Base-by-base conservation (phyloP, 2,888 invertebrate genomes). In the Parnassius mnemosyne region DNA sequence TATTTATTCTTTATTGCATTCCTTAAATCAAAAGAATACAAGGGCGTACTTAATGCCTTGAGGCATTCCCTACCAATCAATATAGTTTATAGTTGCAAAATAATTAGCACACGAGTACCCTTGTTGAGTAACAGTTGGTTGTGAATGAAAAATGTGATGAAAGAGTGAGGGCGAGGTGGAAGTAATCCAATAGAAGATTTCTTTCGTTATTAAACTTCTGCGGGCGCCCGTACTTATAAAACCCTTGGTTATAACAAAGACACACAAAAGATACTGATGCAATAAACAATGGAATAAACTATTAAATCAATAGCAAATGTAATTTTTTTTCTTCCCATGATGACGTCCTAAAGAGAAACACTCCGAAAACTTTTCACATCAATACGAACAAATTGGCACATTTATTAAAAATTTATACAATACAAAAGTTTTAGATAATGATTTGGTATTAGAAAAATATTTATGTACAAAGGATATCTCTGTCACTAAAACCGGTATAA, bases 301-400 rank as follows among this genome's bases (percentile, higher is more conserved):
- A 73, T 79, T 68, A 74, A 78, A 68, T 71, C 65, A 68, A 74
- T 72, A 80, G 79, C 77, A 76, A 75, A 75, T 69, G 72, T 66
- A 67, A 68, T 69, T 68, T 72, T 69, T n/a, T 68, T 72, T 67
- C 68, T 60, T 72, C 67, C 68, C 71, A 63, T 60, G 54, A 64
- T 67, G 66, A 65, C 67, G 64, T 56, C 69, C 61, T 56, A 66
- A 65, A 63, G 65, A 67, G 65, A 68, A 60, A 66, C 63, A 64
- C 67, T 56, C 66, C 53, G 61, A 65, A 63, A 53, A 51, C 57
- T 60, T 58, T 63, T 13, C 57, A 58, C 61, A 41, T 60, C 44
- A 44, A 41, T 60, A 59, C 56, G 66, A 69, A 68, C 60, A 65
- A 66, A 72, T 77, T 75, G 79, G 79, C 78, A 80, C 78, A 73